These are phyloP conservation scores for Aurelia sp. DNA, from an alignment of 30 jellyfish, hydroid and myxozoan genomes.

Conservation along the genomic window DNA sequence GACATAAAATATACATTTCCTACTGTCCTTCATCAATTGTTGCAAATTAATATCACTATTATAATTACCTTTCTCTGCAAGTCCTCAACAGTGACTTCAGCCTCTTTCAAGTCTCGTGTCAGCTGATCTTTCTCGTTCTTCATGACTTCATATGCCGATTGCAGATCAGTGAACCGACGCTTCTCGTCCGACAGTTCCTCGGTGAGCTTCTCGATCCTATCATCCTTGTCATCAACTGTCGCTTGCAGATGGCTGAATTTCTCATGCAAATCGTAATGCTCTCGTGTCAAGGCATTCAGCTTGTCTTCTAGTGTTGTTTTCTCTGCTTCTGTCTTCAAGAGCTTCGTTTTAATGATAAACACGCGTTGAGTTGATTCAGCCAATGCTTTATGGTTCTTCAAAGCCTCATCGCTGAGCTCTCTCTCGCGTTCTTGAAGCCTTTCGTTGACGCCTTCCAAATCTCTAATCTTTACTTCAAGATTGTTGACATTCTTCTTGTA, in stretches of 20 bases:
- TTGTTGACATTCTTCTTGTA: conserved; percentile 68
- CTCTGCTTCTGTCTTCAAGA: conserved; percentile 88
- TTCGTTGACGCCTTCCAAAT: conserved; percentile 78
- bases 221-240: conserved; percentile 89
- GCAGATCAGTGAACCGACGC: conserved; percentile 75
- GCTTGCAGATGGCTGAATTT: conserved; percentile 81
- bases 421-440: conserved; percentile 90
- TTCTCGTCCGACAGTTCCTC: conserved; percentile 82
- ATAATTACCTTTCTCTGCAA: conserved; percentile 60
- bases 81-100: conserved; percentile 75
- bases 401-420: conserved; percentile 86
- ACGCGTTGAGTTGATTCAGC: conserved; percentile 75
- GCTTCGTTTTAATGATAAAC: conserved; percentile 68
- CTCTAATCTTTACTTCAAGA: conserved; percentile 76
- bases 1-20: too few species aligned
- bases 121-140: conserved; percentile 71
- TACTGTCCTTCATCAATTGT: too few species aligned
- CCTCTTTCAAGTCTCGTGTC: conserved; percentile 44
- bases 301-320: conserved; percentile 69
- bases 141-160: conserved; percentile 68
- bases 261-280: conserved; percentile 84
- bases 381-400: conserved; percentile 77
- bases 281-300: conserved; percentile 60
- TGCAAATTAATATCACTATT: too few species aligned
- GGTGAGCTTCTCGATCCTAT: conserved; percentile 65